Evolutionary conservation across 2,888 invertebrate genomes (phyloP), one percentile per base, ranked within the genome.

Genomic region (Ophion costatus): DNA sequence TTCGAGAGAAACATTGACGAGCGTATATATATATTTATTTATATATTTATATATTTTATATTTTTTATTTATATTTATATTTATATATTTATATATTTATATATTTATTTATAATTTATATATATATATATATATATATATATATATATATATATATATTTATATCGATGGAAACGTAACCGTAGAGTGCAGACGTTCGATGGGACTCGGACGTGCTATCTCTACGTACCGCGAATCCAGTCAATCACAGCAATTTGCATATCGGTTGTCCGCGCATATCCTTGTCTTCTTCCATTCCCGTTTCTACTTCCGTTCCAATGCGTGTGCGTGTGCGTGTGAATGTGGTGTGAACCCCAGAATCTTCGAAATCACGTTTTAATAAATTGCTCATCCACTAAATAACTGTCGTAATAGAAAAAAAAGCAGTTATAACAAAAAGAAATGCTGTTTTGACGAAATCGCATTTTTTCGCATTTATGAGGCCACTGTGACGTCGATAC

Each of bases 181-280:
- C 22, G 42, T 38, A 24, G 66, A 69, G 74, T 82, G 69, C 71
- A 79, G 75, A 82, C 78, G 75, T 82, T 82, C 79, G 66, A 82
- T 73, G 75, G 71, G 56, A 76, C 71, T 82, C 59, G 80, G 73
- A 73, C 82, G 82, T 82, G 67, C 81, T 82, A 71, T 80, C 64
- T 64, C 75, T 79, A 59, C 67, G 76, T 73, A 82, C 85, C 85
- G 78, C 87, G 91, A 89, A 91, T 90, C 86, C 89, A 89, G 90
- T 89, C 89, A 90, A 90, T 91, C 90, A 90, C 87, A 87, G 83
- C 85, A 90, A 91, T 91, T 91, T 91, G 89, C 91, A 90, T 91
- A 88, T 88, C 84, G 86, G 87, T 82, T 74, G 87, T 85, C 84
- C 81, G 81, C 76, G 85, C 74, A 76, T 64, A 51, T 70, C 63